Base-by-base conservation (phyloP, 1,140 invertebrate genomes). In the Archivesica marissinica region DNA sequence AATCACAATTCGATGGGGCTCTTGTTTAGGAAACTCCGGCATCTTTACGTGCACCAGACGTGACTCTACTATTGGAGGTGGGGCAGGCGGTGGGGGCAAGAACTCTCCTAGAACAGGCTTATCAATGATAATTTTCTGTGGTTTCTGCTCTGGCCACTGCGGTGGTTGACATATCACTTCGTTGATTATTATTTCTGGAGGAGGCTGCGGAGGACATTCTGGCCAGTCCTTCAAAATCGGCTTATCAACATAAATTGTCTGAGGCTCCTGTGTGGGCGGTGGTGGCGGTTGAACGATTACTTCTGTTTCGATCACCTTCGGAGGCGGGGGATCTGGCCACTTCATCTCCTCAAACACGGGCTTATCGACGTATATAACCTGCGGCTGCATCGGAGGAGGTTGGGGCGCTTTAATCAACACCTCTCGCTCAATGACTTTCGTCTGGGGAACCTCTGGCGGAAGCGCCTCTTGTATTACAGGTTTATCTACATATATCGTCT, bases 301-400 rank as follows among this genome's bases (percentile, higher is more conserved):
- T 56, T 41, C 39, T 17, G 28, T 23, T 47, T 81, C 79, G 44
- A 81, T 59, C 3, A 81, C 64, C n/a, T 56, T 17, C 20, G 79
- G 79, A n/a, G 54, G 39, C 0, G 79, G 79, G 17, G 79, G 79
- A 6, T 81, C 79, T 28, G 64, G 64, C 79, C 79, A 81, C 15
- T 72, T 1, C 44, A 81, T 41, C 35, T 81, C 79, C 35, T 56
- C 39, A 23, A 81, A 81, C 7, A 81, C 66, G 23, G 79, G 79
- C 56, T 59, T 81, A 44, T 81, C 79, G n/a, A 81, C 79, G 28
- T 72, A 56, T 25, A 81, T 81, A 1, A 44, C n/a, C 28, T 81
- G 79, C 23, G 64, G 44, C 13, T 81, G 33, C 23, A 72, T 47
- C 41, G 52, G 52, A 20, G 79, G 79, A 0, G 50, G 64, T 28